A percentile compares a stretch with the other conserved stretches of the same genome.
phyloP scores from a whole-genome alignment of 2,797 vertebrate genomes.

The Gallirallus australis region DNA sequence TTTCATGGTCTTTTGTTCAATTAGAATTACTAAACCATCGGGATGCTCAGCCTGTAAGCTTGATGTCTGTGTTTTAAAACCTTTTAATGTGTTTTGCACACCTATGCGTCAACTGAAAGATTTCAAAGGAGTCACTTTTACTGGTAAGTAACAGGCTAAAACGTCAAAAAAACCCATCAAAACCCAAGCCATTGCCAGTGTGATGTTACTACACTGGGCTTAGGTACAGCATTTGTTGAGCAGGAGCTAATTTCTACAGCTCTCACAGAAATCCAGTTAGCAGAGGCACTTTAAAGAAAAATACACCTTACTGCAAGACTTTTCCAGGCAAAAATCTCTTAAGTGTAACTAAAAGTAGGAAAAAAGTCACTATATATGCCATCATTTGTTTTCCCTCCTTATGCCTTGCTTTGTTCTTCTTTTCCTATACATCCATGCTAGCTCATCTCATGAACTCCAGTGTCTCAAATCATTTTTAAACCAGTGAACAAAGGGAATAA shows the following conservation, averaged over 20 bases:
- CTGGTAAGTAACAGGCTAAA: neutral
- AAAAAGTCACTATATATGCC: neutral
- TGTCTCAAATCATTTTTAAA: conserved; percentile 39
- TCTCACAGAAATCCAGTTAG: neutral
- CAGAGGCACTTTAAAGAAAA: conserved; percentile 2
- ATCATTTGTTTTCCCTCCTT: neutral
- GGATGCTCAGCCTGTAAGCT: neutral
- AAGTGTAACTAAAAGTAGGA: neutral
- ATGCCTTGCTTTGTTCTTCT: neutral
- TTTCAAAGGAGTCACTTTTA: neutral
- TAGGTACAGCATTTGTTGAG: neutral
- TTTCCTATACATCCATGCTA: neutral
- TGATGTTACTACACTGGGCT: neutral
- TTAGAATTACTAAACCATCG: neutral
- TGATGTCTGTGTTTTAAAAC: neutral
- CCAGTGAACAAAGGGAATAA: conserved; percentile 67
- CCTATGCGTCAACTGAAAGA: neutral
- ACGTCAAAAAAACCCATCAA: neutral
- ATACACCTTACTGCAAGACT: neutral
- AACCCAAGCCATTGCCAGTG: neutral
- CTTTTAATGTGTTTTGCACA: neutral
- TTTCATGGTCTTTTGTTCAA: neutral
- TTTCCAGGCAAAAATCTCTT: conserved; percentile 4
- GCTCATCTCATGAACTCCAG: conserved; percentile 3
- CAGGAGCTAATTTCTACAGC: neutral